Evolutionary conservation across 2,888 invertebrate species (phyloP), one percentile per base, ranked within the genome.

Genomic region (Cyclophora punctaria): DNA sequence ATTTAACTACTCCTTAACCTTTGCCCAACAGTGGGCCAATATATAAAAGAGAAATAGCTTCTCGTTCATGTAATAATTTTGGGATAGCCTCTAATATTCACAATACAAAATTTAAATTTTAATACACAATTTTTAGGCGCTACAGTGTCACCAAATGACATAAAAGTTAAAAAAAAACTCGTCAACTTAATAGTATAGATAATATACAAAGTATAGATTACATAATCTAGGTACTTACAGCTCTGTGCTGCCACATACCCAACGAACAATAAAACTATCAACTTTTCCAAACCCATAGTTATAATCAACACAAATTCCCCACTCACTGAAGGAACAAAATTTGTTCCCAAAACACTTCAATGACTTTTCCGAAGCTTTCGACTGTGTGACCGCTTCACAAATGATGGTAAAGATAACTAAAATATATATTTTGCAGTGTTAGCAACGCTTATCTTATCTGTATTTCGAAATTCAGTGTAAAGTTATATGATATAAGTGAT

Each of bases 391-490:
- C 57, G 60, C 58, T 56, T 44, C 34, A 5, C 4, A 44, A 67
- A 66, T 72, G 65, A 60, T 63, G 59, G 61, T 65, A 2, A 37
- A 20, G 20, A 37, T 37, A 37, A 5, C 37, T 37, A 37, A 37
- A 37, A 37, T 5, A 4, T 37, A 37, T 37, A 5, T 37, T 62
- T 57, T 61, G 57, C 66, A 62, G 59, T 63, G 59, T 67, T 69
- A 63, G 60, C 49, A 52, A 59, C 50, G 52, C 20, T 44, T 77
- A 78, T 78, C 77, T 84, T 83, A 85, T 85, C 84, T 60, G 45
- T 53, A 63, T 83, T 83, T 82, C 76, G 76, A 85, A 83, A 83
- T 84, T 80, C 83, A 76, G 59, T 63, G 78, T 80, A 83, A 77
- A 82, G 74, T 73, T 76, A 63, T 67, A 72, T 74, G 81, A 81